Base-by-base conservation (phyloP, 2,888 invertebrate species). In the Meghimatium bilineatum region DNA sequence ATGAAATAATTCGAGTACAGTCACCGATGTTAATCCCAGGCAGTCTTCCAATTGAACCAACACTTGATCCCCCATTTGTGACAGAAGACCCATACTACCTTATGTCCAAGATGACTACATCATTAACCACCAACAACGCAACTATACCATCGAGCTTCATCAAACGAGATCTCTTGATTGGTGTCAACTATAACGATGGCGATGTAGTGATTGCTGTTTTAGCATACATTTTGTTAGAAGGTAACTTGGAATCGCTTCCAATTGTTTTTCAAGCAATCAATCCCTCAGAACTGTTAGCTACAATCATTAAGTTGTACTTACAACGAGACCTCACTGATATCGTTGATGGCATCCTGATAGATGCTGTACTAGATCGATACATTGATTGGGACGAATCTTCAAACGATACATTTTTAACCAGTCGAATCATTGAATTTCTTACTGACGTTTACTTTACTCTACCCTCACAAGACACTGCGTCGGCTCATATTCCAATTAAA, bases 371-470 rank as follows among this genome's bases (percentile, higher is more conserved):
- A 1, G 71, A 80, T 32, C 49, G 71, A 3, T 80, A 80, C 36
- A 71, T 26, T 0, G 71, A 80, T n/a, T n/a, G 80, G 80, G 52
- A 72, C 36, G 26, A 60, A 29, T 60, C 71, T 6, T 17, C 38
- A 0, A 26, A 72, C 23, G 0, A 17, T 32, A 6, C 3, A 34
- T 52, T 38, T 1, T 38, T 60, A n/a, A 60, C 72, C 38, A 80
- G 60, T 60, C 34, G 71, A 38, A 36, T 23, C 1, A 38, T 80
- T 0, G 71, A 71, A 17, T 12, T 72, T 32, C 14, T 80, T 3
- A 80, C 80, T 2, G 80, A 80, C 29, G 34, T 60, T 2, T 17
- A 72, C 29, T 80, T 80, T 72, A 60, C 71, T 23, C 3, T 80
- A 17, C 80, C 80, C 14, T 14, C 17, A 0, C 12, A 56, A 23